Evolutionary conservation across 1,140 invertebrate species (phyloP).

Genomic region (Brachionus rubens): DNA sequence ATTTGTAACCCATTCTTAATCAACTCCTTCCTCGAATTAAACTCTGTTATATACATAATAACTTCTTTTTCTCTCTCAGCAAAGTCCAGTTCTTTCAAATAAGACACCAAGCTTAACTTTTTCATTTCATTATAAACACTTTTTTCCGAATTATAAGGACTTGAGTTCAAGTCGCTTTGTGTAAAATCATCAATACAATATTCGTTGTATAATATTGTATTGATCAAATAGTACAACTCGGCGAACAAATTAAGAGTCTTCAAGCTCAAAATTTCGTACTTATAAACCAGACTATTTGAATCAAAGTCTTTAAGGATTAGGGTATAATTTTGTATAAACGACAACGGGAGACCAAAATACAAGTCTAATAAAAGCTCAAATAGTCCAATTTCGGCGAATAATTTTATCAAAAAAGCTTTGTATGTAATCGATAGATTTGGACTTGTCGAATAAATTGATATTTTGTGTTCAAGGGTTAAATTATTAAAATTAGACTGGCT

Average conservation of each 20-base stretch:
- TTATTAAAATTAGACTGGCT: slow-evolving; percentile 6
- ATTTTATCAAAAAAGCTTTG: slow-evolving; percentile 30
- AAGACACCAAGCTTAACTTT: slow-evolving; percentile 23
- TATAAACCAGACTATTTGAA: neutral
- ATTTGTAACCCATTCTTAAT: slow-evolving; percentile 7
- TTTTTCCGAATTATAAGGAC: neutral
- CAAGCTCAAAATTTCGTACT: slow-evolving; percentile 10
- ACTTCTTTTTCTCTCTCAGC: slow-evolving; percentile 29
- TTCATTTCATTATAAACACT: slow-evolving; percentile 44
- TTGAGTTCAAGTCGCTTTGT: neutral
- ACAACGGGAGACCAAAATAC: slow-evolving; percentile 41
- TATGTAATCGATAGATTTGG: neutral
- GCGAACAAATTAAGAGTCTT: slow-evolving; percentile 41
- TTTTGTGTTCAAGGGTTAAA: neutral
- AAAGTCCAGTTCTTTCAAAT: neutral
- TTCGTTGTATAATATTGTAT: slow-evolving; percentile 14
- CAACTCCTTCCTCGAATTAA: slow-evolving; percentile 8
- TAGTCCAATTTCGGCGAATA: slow-evolving; percentile 1
- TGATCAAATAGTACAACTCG: slow-evolving; percentile 34
- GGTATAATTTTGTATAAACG: slow-evolving; percentile 21
- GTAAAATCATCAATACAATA: slow-evolving; percentile 42
- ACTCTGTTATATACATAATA: slow-evolving; percentile 21
- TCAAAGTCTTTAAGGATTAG: neutral
- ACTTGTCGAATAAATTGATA: slow-evolving; percentile 23
- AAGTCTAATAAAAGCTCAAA: slow-evolving; percentile 41